These are phyloP conservation scores for Meteorus cinctellus DNA, from an alignment of 2,888 invertebrate species.

Conservation along the genomic window DNA sequence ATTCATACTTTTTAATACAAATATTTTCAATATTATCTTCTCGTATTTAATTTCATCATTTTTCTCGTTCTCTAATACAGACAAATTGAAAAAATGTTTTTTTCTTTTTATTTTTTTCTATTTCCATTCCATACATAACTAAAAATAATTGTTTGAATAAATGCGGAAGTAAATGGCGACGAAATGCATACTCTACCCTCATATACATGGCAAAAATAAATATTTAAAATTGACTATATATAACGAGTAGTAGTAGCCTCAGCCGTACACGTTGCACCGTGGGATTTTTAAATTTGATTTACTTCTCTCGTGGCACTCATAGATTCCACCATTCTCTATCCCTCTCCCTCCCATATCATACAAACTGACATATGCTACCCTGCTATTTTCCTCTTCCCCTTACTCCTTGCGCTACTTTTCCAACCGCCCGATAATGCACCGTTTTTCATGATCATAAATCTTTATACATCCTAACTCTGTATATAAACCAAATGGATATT, in stretches of 20 bases:
- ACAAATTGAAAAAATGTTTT: too few relatives aligned
- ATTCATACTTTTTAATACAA: too few relatives aligned
- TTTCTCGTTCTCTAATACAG: neutral
- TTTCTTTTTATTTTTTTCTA: neutral
- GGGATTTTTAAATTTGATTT: slow-evolving; percentile 72
- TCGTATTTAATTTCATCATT: neutral
- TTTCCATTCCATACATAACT: neutral
- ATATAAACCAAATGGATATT: slow-evolving; percentile 36
- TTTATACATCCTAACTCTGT: slow-evolving; percentile 42
- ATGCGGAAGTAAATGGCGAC: slow-evolving; percentile 5
- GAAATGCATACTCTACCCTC: neutral
- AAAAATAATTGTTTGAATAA: slow-evolving; percentile 25
- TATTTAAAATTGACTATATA: slow-evolving; percentile 35
- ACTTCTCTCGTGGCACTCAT: slow-evolving; percentile 69
- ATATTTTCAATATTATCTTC: too few relatives aligned
- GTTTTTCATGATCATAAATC: slow-evolving; percentile 47
- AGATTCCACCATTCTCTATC: slow-evolving; percentile 55
- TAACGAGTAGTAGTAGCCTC: slow-evolving; percentile 43
- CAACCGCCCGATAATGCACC: slow-evolving; percentile 41
- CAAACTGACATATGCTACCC: slow-evolving; percentile 32
- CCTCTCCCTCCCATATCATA: slow-evolving; percentile 24
- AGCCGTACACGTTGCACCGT: slow-evolving; percentile 49
- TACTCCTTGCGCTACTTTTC: slow-evolving; percentile 10
- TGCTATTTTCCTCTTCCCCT: slow-evolving; percentile 12
- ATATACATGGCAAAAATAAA: neutral